These are phyloP conservation scores for Neuroterus valhalla DNA, from an alignment of 1,140 invertebrate species.

Conservation along the genomic window DNA sequence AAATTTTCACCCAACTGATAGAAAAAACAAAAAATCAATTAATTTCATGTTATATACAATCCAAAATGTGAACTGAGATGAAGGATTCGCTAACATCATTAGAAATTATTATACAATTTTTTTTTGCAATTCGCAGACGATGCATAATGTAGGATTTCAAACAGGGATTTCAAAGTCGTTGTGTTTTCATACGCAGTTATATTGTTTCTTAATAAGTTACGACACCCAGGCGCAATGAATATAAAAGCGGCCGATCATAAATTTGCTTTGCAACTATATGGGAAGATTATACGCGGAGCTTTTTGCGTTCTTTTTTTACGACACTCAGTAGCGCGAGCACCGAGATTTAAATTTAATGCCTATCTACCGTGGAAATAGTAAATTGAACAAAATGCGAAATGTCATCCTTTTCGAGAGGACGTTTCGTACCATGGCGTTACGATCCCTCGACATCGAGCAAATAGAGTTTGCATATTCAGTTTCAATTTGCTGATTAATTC, in stretches of 20 bases:
- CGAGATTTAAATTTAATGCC: constrained; percentile 26
- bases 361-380: constrained; percentile 17
- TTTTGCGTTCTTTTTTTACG: constrained; percentile 15
- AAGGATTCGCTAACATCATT: background rate
- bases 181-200: constrained; percentile 9
- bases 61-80: too few species aligned
- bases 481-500: background rate
- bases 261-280: constrained; percentile 26
- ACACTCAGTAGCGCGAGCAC: background rate
- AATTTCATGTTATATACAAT: too few species aligned
- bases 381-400: constrained; percentile 11
- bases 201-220: constrained; percentile 27
- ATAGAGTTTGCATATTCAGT: constrained; percentile 10
- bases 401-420: constrained; percentile 7
- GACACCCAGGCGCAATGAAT: constrained; percentile 10
- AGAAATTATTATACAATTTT: background rate
- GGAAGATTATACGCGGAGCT: constrained; percentile 23
- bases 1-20: too few species aligned
- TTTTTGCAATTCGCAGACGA: background rate
- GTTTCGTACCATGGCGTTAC: background rate
- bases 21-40: too few species aligned
- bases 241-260: constrained; percentile 9
- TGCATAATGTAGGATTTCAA: background rate
- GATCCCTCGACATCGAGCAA: background rate
- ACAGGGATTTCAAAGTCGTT: background rate